Evolutionary conservation across 2,797 vertebrate genomes (phyloP).

Genomic region (Pseudochaenichthys georgianus): DNA sequence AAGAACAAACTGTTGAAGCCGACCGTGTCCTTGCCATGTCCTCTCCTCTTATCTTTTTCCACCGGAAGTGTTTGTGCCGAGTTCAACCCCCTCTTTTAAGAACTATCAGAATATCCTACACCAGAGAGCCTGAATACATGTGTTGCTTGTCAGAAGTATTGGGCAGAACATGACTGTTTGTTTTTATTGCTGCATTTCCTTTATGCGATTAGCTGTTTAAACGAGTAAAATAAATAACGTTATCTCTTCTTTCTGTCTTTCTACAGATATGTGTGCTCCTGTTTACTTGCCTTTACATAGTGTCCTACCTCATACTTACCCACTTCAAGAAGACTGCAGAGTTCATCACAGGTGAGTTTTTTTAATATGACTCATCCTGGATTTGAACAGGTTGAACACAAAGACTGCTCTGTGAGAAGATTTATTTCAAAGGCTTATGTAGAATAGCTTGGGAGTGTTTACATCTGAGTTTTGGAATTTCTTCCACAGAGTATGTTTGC

Average conservation of each 20-base stretch:
- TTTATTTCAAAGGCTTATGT: slow-evolving; percentile 1
- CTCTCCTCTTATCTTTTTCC: not conserved
- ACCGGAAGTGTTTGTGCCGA: not conserved
- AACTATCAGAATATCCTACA: not conserved
- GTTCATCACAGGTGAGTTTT: slow-evolving; percentile 90
- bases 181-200: not conserved
- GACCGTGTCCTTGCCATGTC: not conserved
- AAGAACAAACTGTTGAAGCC: slow-evolving; percentile 1
- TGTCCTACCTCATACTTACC: slow-evolving; percentile 94
- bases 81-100: not conserved
- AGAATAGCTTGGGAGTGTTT: slow-evolving; percentile 39
- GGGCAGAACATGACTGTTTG: slow-evolving; percentile 1
- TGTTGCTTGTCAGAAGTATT: slow-evolving; percentile 4
- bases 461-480: slow-evolving; percentile 32
- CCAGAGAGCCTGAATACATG: not conserved
- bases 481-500: slow-evolving; percentile 8
- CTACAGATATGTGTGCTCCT: slow-evolving; percentile 94
- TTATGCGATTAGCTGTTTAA: not conserved
- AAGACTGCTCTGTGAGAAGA: not conserved
- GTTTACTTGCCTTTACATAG: slow-evolving; percentile 93
- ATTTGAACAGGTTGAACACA: not conserved
- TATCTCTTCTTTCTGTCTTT: slow-evolving; percentile 13
- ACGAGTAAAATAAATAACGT: not conserved
- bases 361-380: not conserved
- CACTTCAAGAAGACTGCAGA: slow-evolving; percentile 95